Evolutionary conservation across 1,140 invertebrate genomes (phyloP).

Genomic region (Drosophila insularis): DNA sequence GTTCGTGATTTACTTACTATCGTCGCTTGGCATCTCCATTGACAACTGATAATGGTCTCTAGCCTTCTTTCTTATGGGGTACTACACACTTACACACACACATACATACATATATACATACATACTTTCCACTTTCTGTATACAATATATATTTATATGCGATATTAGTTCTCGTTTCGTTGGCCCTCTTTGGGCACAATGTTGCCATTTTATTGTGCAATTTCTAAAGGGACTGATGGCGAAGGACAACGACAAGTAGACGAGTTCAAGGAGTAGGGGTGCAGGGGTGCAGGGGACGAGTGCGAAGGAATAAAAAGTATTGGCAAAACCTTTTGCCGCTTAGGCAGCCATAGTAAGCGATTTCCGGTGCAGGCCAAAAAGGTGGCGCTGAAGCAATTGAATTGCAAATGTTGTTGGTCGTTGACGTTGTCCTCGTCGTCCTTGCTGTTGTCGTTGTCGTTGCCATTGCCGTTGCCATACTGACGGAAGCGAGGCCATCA

Average conservation of each 20-base stretch:
- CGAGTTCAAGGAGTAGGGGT: background rate
- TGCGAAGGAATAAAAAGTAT: slow-evolving; percentile 40
- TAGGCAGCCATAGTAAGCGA: slow-evolving; percentile 70
- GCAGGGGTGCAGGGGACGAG: background rate
- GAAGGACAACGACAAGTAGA: background rate
- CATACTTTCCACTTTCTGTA: background rate
- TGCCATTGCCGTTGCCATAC: slow-evolving; percentile 67
- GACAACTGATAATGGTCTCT: slow-evolving; percentile 46
- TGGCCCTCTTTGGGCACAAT: slow-evolving; percentile 43
- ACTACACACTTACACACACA: background rate
- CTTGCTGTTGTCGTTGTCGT: slow-evolving; percentile 39
- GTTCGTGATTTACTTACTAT: slow-evolving; percentile 16
- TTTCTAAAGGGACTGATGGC: slow-evolving; percentile 45
- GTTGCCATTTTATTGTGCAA: slow-evolving; percentile 73
- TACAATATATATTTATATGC: slow-evolving; percentile 50
- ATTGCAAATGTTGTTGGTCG: slow-evolving; percentile 73
- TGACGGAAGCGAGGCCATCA: slow-evolving; percentile 73
- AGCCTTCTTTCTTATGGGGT: slow-evolving; percentile 18
- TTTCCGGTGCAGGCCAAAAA: slow-evolving; percentile 70
- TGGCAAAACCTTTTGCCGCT: slow-evolving; percentile 59
- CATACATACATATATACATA: background rate
- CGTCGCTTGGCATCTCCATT: slow-evolving; percentile 33
- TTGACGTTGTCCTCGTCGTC: slow-evolving; percentile 48
- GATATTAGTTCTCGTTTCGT: slow-evolving; percentile 55
- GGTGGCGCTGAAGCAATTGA: slow-evolving; percentile 76